Percentiles rank a stretch among this genome's conserved stretches.
Conservation (phyloP, 2,113 vertebrate species). For the Anser cygnoides region DNA sequence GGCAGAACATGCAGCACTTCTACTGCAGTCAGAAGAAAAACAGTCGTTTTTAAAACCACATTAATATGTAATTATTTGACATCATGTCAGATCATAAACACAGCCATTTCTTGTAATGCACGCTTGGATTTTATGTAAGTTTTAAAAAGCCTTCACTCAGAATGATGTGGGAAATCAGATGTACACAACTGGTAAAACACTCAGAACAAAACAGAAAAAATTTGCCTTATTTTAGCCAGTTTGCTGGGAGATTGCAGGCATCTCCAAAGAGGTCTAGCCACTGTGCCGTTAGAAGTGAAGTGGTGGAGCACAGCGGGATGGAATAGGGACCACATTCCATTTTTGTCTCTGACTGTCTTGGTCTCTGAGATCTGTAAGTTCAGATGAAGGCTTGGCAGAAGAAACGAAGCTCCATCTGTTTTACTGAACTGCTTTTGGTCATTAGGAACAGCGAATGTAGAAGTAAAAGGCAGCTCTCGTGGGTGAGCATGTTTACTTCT, state of each 20-base stretch:
- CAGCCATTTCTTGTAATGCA: slow-evolving; percentile 19
- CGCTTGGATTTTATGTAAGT: background rate
- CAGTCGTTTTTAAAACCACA: background rate
- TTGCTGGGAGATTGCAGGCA: background rate
- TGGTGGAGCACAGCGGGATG: background rate
- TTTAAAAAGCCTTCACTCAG: background rate
- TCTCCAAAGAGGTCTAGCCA: background rate
- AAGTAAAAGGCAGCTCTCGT: background rate
- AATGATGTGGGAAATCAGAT: background rate
- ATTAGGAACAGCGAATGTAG: background rate
- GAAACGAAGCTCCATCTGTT: slow-evolving; percentile 20
- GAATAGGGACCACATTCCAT: background rate
- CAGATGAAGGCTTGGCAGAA: slow-evolving; percentile 29
- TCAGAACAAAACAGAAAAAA: background rate
- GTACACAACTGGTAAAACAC: background rate
- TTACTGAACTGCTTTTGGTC: slow-evolving; percentile 12
- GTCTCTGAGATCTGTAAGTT: background rate
- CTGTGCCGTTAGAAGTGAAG: background rate
- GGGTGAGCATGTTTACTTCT: slow-evolving; percentile 8
- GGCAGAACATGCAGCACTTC: background rate
- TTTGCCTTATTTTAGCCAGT: background rate
- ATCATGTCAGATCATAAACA: background rate
- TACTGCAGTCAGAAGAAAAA: slow-evolving; percentile 9
- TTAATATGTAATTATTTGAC: slow-evolving; percentile 39
- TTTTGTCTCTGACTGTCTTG: background rate